Base-by-base conservation (phyloP, 2,113 vertebrate genomes). In the Nymphicus hollandicus region DNA sequence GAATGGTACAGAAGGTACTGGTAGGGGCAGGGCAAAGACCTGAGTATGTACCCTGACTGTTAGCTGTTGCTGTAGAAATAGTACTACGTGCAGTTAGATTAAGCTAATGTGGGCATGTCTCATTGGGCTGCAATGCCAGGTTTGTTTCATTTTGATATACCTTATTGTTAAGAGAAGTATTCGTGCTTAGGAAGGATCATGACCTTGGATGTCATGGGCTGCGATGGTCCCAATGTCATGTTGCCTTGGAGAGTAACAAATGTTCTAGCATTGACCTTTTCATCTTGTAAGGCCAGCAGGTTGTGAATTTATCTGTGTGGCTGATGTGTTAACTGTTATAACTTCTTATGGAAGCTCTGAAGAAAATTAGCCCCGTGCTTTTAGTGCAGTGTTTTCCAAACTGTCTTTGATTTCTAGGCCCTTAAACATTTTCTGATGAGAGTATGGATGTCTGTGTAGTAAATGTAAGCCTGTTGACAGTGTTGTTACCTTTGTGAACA, bases 231-330 rank as follows among this genome's bases (percentile, higher is more conserved):
- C 79, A 74, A 5, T 66, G 79, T 89, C 88, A 27, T 1, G 29
- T 88, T 88, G 53, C 82, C 79, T 68, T 58, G 91, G 53, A 37
- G 64, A 90, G 87, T 43, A 82, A 39, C 58, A 39, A 35, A 3
- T 35, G 28, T 63, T 92, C 10, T 81, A 84, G 55, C 50, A 31
- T 6, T 95, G 93, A 94, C 88, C 93, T 96, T 96, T 95, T 28
- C n/a, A 14, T 89, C 53, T 22, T 35, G 74, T 20, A 9, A 69
- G 47, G 81, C 69, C 70, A 61, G 8, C 29, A 52, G 27, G 52
- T 41, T 87, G 70, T 52, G 85, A 71, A 12, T 88, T 87, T 7
- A 47, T 49, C 52, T 66, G 8, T 0, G 0, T 17, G 25, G 37
- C 33, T 49, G 52, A 27, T 53, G 12, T 76, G 52, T 52, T 60